phyloP scores from a whole-genome alignment of 2,888 invertebrate genomes.

The Aproaerema taeniolella region DNA sequence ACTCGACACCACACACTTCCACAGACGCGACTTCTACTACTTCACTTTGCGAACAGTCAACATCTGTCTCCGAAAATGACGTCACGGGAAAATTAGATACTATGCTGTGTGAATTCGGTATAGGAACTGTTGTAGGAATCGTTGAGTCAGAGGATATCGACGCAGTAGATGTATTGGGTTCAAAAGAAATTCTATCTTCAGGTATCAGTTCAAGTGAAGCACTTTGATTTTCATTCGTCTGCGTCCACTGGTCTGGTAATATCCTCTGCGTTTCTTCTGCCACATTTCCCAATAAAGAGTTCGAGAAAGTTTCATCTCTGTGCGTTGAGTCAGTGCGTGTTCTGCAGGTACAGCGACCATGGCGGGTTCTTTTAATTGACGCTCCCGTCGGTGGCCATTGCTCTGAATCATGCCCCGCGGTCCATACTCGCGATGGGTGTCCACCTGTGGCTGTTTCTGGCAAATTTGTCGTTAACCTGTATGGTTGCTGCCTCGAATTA shows the following conservation, averaged over 20 bases:
- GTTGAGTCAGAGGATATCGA: neutral
- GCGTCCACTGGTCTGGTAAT: slow-evolving; percentile 1
- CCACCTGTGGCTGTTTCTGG: neutral
- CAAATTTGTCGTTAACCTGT: neutral
- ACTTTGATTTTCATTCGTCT: slow-evolving; percentile 4
- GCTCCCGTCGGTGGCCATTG: neutral
- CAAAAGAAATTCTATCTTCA: neutral
- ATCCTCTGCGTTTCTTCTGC: slow-evolving; percentile 7
- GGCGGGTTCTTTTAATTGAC: neutral
- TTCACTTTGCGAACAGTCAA: neutral
- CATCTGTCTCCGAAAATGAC: neutral
- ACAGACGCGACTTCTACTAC: neutral
- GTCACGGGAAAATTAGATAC: neutral
- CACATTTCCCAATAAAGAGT: slow-evolving; percentile 7
- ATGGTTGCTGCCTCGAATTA: slow-evolving; percentile 3
- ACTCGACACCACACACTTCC: neutral
- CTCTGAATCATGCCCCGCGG: neutral
- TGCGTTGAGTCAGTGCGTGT: slow-evolving; percentile 6
- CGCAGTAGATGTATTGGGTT: neutral
- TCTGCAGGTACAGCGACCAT: slow-evolving; percentile 3
- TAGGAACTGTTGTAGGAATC: slow-evolving; percentile 9
- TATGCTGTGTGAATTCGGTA: neutral
- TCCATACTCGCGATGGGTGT: no score
- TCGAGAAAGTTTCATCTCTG: slow-evolving; percentile 3
- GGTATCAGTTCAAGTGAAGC: neutral